A percentile compares a stretch with the other conserved stretches of the same genome.
Evolutionary conservation across 2,888 invertebrate genomes (phyloP).

Genomic region (Piscicola geometra): DNA sequence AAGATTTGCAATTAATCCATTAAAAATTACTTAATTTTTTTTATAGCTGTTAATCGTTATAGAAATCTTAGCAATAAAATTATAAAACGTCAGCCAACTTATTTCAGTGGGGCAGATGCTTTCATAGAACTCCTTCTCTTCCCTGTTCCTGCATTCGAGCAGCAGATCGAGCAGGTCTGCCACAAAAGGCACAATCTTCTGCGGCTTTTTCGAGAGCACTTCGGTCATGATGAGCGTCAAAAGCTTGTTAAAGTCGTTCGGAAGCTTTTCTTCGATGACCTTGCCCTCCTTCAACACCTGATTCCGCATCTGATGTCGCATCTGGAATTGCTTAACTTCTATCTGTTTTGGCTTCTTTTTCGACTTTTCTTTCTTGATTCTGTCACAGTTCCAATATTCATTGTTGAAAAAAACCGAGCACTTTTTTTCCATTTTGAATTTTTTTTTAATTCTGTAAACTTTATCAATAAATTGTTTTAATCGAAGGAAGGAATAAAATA

Average conservation of each 20-base stretch:
- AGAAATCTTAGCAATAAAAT: too few species aligned
- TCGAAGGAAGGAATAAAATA: too few species aligned
- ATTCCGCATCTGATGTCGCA: background rate
- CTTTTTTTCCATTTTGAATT: background rate
- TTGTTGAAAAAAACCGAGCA: background rate
- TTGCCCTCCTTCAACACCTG: background rate
- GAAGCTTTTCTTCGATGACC: conserved; percentile 7
- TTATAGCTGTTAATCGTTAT: too few species aligned
- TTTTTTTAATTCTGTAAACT: too few species aligned
- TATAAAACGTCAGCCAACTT: too few species aligned
- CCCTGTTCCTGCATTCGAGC: conserved; percentile 2
- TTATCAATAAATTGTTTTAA: too few species aligned
- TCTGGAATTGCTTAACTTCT: background rate
- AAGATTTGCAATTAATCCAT: too few species aligned
- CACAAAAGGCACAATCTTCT: background rate
- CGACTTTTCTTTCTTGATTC: background rate
- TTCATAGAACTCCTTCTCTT: background rate
- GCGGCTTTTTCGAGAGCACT: background rate
- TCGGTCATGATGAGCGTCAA: background rate
- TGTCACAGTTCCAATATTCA: background rate
- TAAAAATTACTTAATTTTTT: too few species aligned
- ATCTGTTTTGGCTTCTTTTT: background rate
- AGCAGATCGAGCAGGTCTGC: background rate
- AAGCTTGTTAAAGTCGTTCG: conserved; percentile 8
- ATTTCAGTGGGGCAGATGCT: too few species aligned